Evolutionary conservation across 2,888 invertebrate species (phyloP).

Genomic region (Synanthedon vespiformis): DNA sequence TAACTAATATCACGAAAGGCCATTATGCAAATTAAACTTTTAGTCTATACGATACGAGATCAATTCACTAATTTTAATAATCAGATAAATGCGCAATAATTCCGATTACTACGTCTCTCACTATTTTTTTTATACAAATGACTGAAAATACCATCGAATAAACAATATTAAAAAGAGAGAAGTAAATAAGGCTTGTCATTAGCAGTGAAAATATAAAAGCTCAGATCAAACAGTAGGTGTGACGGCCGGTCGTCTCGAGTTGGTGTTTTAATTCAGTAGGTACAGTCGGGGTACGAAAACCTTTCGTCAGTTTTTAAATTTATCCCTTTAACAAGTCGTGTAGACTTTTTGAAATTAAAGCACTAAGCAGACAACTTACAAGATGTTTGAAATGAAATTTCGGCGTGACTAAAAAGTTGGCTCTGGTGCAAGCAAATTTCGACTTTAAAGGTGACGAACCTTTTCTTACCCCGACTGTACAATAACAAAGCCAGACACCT

Average conservation of each 20-base stretch:
- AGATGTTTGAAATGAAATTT: too few relatives aligned
- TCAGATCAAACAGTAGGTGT: slow-evolving; percentile 1
- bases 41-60: slow-evolving; percentile 25
- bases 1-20: slow-evolving; percentile 44
- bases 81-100: slow-evolving; percentile 7
- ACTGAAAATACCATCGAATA: not conserved
- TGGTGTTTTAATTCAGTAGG: slow-evolving; percentile 6
- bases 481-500: not conserved
- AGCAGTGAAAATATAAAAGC: not conserved
- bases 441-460: too few relatives aligned
- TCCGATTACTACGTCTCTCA: not conserved
- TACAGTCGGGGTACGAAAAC: too few relatives aligned
- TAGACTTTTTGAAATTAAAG: too few relatives aligned
- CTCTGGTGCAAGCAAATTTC: too few relatives aligned
- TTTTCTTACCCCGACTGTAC: too few relatives aligned
- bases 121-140: not conserved
- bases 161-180: not conserved
- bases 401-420: too few relatives aligned
- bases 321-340: too few relatives aligned
- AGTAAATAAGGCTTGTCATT: not conserved
- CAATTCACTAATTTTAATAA: slow-evolving; percentile 15
- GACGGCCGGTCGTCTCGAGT: slow-evolving; percentile 8
- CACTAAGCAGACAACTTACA: too few relatives aligned
- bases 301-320: too few relatives aligned
- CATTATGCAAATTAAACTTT: slow-evolving; percentile 31